Conservation (phyloP, 2,113 vertebrate species). For the Boleophthalmus pectinirostris region DNA sequence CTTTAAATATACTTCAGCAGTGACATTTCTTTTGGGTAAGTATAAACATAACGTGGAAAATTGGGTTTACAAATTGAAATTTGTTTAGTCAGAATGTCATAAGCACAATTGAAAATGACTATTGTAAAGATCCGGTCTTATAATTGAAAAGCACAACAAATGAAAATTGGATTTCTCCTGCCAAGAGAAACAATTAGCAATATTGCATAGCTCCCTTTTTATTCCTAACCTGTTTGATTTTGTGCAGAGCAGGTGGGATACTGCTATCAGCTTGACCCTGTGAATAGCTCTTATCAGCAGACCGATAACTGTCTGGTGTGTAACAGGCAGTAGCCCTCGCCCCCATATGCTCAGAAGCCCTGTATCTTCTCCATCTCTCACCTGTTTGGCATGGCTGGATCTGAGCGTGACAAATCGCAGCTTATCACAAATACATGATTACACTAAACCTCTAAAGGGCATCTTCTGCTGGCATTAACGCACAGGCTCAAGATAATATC, state of each 20-base stretch:
- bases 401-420: constrained; percentile 19
- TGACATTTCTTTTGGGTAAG: too few species aligned
- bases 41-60: too few species aligned
- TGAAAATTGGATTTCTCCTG: not conserved
- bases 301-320: constrained; percentile 18
- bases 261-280: constrained; percentile 34
- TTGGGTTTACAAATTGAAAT: too few species aligned
- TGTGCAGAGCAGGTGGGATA: constrained; percentile 2
- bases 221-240: constrained; percentile 6
- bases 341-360: constrained; percentile 21
- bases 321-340: constrained; percentile 3
- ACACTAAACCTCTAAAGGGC: constrained; percentile 46
- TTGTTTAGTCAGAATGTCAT: too few species aligned
- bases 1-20: too few species aligned
- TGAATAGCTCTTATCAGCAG: constrained; percentile 48
- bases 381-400: constrained; percentile 31
- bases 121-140: too few species aligned
- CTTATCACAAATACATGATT: constrained; percentile 55
- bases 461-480: constrained; percentile 29
- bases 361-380: constrained; percentile 36
- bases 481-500: constrained; percentile 31
- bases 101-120: too few species aligned
- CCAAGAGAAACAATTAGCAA: not conserved
- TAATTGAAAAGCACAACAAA: too few species aligned
- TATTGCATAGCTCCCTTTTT: not conserved